Evolutionary conservation across 2,888 invertebrate genomes (phyloP).

Genomic region (Trissoscelio sp.): DNA sequence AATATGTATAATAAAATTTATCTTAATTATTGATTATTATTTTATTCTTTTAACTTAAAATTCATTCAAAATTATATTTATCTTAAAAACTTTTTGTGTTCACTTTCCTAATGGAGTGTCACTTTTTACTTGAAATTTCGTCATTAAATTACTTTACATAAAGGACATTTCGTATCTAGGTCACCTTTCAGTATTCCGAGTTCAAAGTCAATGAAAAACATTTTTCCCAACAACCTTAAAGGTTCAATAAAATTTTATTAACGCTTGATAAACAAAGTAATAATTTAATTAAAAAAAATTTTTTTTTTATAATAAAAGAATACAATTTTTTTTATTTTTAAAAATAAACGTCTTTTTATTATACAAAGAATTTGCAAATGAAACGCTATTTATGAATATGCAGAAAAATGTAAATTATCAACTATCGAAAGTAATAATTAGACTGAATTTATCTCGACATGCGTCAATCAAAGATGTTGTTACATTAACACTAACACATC

Average conservation of each 20-base stretch:
- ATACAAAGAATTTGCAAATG: too few species aligned
- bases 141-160: neutral
- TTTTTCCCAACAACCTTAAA: neutral
- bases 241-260: too few species aligned
- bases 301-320: too few species aligned
- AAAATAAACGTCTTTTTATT: too few species aligned
- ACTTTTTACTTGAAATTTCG: neutral
- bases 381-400: too few species aligned
- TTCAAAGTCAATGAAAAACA: neutral
- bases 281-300: too few species aligned
- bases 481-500: too few species aligned
- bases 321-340: too few species aligned
- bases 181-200: neutral
- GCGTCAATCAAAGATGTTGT: conserved; percentile 10
- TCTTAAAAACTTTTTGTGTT: too few species aligned
- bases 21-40: neutral
- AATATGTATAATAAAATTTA: too few species aligned
- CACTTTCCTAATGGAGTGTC: neutral
- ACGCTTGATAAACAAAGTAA: too few species aligned
- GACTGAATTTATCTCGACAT: conserved; percentile 12
- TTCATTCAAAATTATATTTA: too few species aligned
- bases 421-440: conserved; percentile 22
- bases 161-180: neutral
- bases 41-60: neutral
- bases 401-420: neutral